Conservation (phyloP, 2,888 invertebrate genomes). For the Patella caerulea region DNA sequence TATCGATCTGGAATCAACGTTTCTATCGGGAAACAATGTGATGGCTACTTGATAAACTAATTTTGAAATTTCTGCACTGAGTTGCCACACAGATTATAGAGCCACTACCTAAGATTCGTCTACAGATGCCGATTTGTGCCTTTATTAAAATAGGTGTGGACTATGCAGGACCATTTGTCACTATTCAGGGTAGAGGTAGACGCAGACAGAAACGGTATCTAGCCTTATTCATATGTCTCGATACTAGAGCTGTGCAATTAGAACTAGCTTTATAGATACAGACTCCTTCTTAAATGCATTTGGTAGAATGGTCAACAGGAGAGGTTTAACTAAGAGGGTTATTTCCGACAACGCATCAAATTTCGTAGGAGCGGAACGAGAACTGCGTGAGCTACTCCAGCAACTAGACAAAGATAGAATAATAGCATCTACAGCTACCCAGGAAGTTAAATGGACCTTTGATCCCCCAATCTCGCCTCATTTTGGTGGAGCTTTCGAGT, state of each 20-base stretch:
- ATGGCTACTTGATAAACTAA: too few species aligned
- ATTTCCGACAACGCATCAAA: constrained; percentile 38
- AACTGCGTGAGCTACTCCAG: constrained; percentile 20
- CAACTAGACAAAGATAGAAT: constrained; percentile 12
- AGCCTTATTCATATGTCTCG: constrained; percentile 35
- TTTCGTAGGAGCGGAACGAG: constrained; percentile 34
- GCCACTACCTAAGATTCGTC: constrained; percentile 25
- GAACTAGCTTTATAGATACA: constrained; percentile 37
- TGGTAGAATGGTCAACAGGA: constrained; percentile 27
- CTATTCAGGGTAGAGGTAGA: constrained; percentile 39
- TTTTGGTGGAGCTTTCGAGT: constrained; percentile 37
- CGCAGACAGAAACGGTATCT: constrained; percentile 35
- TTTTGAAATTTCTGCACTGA: too few species aligned
- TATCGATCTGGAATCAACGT: too few species aligned
- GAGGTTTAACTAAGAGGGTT: constrained; percentile 31
- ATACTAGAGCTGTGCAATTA: constrained; percentile 38
- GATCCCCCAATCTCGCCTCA: constrained; percentile 23
- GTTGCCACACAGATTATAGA: constrained; percentile 26
- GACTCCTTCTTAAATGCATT: constrained; percentile 40
- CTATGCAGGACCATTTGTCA: constrained; percentile 41
- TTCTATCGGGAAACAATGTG: too few species aligned
- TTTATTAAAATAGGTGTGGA: constrained; percentile 37
- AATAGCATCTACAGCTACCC: neutral
- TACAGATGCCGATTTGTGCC: constrained; percentile 25
- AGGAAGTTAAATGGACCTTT: neutral